Evolutionary conservation across 2,888 invertebrate genomes (phyloP).

Genomic region (Agonopterix arenella): DNA sequence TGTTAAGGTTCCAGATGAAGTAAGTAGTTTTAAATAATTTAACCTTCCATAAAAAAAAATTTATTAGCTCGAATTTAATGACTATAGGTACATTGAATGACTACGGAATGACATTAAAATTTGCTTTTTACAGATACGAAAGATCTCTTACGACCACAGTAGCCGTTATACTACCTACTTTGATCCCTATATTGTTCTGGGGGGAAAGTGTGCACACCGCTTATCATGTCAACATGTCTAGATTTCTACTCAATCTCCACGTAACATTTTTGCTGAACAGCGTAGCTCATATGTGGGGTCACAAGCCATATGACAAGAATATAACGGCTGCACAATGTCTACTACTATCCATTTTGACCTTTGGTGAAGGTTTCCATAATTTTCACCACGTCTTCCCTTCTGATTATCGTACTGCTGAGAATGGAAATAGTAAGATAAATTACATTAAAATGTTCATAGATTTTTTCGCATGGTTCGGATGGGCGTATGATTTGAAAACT

Average conservation of each 20-base stretch:
- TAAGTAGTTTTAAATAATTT: constrained; percentile 26
- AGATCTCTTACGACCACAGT: not conserved
- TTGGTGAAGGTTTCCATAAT: constrained; percentile 47
- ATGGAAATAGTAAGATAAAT: constrained; percentile 26
- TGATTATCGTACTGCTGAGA: constrained; percentile 39
- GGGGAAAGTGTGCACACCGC: constrained; percentile 60
- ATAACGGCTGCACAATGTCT: constrained; percentile 29
- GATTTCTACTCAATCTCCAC: constrained; percentile 75
- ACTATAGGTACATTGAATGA: too few relatives aligned
- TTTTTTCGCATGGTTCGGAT: constrained; percentile 38
- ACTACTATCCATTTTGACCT: constrained; percentile 22
- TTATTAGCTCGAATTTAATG: too few relatives aligned
- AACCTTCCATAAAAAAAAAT: too few relatives aligned
- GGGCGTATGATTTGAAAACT: constrained; percentile 44
- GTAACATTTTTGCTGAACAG: constrained; percentile 78
- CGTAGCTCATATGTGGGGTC: constrained; percentile 74
- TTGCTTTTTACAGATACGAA: constrained; percentile 12
- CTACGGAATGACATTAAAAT: constrained; percentile 29
- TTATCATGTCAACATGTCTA: constrained; percentile 51
- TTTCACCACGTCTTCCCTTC: constrained; percentile 45
- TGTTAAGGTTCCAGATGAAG: constrained; percentile 82
- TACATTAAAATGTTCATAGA: constrained; percentile 39
- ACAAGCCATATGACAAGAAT: constrained; percentile 56
- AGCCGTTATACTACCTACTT: constrained; percentile 25
- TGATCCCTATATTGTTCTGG: constrained; percentile 75